Conservation (phyloP, 1,140 invertebrate species). For the Linepithema humile region DNA sequence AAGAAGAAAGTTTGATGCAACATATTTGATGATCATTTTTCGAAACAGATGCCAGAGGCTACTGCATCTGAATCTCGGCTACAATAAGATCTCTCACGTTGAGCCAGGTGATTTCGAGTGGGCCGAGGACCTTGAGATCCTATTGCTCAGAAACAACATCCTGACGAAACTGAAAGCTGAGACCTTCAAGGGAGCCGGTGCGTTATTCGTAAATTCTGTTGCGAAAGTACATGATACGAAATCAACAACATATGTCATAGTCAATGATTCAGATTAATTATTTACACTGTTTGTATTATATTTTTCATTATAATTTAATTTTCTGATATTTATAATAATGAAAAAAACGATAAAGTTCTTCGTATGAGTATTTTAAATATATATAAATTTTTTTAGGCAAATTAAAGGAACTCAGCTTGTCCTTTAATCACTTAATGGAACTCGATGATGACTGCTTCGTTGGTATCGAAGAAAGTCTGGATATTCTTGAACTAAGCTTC, state of each 20-base stretch:
- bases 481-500: slow-evolving; percentile 94
- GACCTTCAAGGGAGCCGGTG: slow-evolving; percentile 86
- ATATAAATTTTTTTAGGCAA: slow-evolving; percentile 79
- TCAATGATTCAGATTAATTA: not conserved
- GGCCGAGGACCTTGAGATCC: slow-evolving; percentile 92
- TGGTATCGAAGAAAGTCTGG: slow-evolving; percentile 89
- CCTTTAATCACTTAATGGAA: slow-evolving; percentile 93
- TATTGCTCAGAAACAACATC: slow-evolving; percentile 93
- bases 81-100: slow-evolving; percentile 92
- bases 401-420: slow-evolving; percentile 93
- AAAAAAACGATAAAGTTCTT: not conserved
- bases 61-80: slow-evolving; percentile 93
- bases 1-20: slow-evolving; percentile 26
- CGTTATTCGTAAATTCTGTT: slow-evolving; percentile 10
- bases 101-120: slow-evolving; percentile 92
- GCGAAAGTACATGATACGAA: slow-evolving; percentile 6
- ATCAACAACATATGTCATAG: not conserved
- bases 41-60: slow-evolving; percentile 87
- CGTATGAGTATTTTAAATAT: not conserved
- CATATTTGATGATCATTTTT: slow-evolving; percentile 2
- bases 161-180: slow-evolving; percentile 90
- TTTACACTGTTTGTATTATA: not conserved
- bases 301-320: not conserved
- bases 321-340: too few species aligned
- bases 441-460: slow-evolving; percentile 91